phyloP scores from a whole-genome alignment of 2,888 invertebrate species.

The Tanytarsus gracilentus region DNA sequence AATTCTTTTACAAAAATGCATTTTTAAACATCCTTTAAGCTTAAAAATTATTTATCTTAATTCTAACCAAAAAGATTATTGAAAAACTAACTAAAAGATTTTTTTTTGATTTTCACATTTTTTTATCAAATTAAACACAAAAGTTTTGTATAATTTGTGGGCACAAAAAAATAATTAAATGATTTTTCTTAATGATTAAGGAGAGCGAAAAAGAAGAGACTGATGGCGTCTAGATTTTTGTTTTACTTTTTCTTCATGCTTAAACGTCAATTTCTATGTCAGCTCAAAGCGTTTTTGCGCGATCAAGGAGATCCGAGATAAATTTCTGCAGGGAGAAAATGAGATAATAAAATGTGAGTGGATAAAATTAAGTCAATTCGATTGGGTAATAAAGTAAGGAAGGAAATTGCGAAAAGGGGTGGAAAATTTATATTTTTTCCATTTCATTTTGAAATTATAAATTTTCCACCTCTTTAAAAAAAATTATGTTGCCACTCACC shows the following conservation, averaged over 20 bases:
- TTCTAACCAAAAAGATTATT: too few relatives aligned
- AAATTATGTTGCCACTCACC: too few relatives aligned
- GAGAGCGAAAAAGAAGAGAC: conserved; percentile 9
- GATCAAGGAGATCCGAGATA: conserved; percentile 79
- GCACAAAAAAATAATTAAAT: neutral
- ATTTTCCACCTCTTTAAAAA: too few relatives aligned
- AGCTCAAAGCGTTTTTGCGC: conserved; percentile 76
- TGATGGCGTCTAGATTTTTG: conserved; percentile 18
- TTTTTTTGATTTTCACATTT: conserved; percentile 1
- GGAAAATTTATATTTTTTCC: conserved; percentile 1
- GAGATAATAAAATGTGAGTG: too few relatives aligned
- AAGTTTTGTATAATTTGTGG: neutral
- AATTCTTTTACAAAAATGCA: neutral
- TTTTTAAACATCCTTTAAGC: too few relatives aligned
- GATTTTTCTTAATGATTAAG: neutral
- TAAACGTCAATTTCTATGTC: conserved; percentile 29
- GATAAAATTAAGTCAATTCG: too few relatives aligned
- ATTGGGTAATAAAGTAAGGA: too few relatives aligned
- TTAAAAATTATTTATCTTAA: too few relatives aligned
- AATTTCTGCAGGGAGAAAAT: conserved; percentile 65
- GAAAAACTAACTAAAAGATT: neutral
- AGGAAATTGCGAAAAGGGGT: too few relatives aligned
- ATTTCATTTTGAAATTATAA: neutral
- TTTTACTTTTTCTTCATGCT: neutral
- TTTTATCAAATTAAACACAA: neutral